Conservation (phyloP, 2,888 invertebrate genomes). For the Masnerella sp. region DNA sequence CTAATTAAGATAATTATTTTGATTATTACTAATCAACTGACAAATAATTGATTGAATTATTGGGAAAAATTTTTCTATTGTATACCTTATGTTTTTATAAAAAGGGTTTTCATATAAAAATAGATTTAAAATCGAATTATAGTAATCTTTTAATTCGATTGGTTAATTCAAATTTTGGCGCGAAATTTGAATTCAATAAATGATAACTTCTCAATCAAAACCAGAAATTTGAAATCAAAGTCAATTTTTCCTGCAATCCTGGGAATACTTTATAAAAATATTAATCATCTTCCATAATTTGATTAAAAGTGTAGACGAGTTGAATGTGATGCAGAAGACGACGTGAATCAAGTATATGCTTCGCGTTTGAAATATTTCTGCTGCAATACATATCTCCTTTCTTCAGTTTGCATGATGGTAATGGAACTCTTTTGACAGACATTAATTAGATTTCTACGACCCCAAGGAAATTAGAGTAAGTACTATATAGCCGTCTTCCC, state of each 20-base stretch:
- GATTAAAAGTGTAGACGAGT: not conserved
- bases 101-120: too few species aligned
- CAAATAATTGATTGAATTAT: too few species aligned
- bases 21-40: too few species aligned
- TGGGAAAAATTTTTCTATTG: too few species aligned
- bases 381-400: slow-evolving; percentile 40
- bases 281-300: not conserved
- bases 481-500: slow-evolving; percentile 53
- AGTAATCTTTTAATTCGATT: too few species aligned
- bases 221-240: too few species aligned
- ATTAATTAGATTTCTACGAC: slow-evolving; percentile 65
- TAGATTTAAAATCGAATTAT: too few species aligned
- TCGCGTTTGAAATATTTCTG: slow-evolving; percentile 9
- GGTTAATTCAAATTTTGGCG: too few species aligned
- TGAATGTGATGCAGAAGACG: slow-evolving; percentile 7
- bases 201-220: too few species aligned
- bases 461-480: slow-evolving; percentile 60
- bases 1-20: too few species aligned
- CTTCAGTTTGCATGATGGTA: slow-evolving; percentile 29
- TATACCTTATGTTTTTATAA: too few species aligned
- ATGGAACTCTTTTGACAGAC: slow-evolving; percentile 56
- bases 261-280: slow-evolving; percentile 4
- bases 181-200: too few species aligned
- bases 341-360: slow-evolving; percentile 20
- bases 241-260: not conserved